Base-by-base conservation (phyloP, 2,113 vertebrate species). In the Sprattus sprattus region DNA sequence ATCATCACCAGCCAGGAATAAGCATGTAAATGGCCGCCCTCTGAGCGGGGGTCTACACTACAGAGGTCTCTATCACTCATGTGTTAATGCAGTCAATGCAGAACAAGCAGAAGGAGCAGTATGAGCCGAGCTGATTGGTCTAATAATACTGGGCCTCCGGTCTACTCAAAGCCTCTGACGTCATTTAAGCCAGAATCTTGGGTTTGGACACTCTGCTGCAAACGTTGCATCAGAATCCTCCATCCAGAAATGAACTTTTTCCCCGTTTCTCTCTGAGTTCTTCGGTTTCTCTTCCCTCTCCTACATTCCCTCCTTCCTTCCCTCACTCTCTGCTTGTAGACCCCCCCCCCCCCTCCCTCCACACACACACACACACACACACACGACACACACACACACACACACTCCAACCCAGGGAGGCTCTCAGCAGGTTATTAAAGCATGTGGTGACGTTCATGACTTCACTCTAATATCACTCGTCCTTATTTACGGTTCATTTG, bases 1-100 rank as follows among this genome's bases (percentile, higher is more conserved):
- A 80, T 84, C 67, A 78, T 15, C 67, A 78, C 6, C 67, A 75
- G 67, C 11, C 67, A 39, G 25, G 67, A 75, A 75, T 6, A 75
- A 39, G 28, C 67, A 75, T 32, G 67, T 1, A 13, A 75, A 13
- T 75, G 67, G 5, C 5, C 11, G 10, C 4, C 15, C 28, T 28
- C 67, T 75, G 0, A 11, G 54, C 18, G 22, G 54, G 18, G 6
- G 18, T 4, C 16, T 6, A 20, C 54, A 4, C 52, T 6, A 57
- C 18, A 57, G n/a, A n/a, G n/a, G n/a, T n/a, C n/a, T n/a, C n/a
- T 7, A 67, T n/a, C 28, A 28, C 4, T 67, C n/a, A n/a, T 67
- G 25, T 28, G 2, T 67, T 6, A 6, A 18, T 54, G 52, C 52
- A 2, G 60, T 9, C 60, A 28, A 20, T 18, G 54, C 10, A 11